Conservation (phyloP, 2,113 vertebrate species). For the Mormoops blainvillei region DNA sequence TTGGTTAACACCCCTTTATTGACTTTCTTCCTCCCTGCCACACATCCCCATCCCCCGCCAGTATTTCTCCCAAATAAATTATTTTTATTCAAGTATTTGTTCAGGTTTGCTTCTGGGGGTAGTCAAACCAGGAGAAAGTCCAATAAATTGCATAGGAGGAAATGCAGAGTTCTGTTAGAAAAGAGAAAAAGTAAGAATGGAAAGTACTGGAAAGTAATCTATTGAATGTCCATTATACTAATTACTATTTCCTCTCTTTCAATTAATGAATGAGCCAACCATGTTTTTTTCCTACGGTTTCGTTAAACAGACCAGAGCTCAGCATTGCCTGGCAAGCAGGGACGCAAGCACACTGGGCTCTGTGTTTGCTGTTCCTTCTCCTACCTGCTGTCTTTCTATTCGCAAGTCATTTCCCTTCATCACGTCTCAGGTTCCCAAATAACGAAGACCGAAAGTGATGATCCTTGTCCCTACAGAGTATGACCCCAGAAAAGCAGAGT, state of each 20-base stretch:
- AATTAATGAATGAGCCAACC: background rate
- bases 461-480: background rate
- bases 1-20: background rate
- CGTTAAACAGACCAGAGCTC: background rate
- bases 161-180: background rate
- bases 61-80: background rate
- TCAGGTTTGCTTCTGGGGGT: background rate
- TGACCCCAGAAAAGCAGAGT: background rate
- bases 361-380: background rate
- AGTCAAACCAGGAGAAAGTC: background rate
- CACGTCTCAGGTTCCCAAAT: background rate
- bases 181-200: background rate
- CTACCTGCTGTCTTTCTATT: background rate
- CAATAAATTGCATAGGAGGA: background rate
- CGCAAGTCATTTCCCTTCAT: background rate
- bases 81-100: background rate
- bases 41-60: background rate
- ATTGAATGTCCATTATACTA: background rate
- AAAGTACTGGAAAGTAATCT: background rate
- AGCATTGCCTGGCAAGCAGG: background rate
- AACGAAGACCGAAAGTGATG: background rate
- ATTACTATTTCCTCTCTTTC: background rate
- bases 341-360: background rate
- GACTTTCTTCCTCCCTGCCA: background rate
- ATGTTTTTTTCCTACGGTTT: background rate